Evolutionary conservation across 1,140 invertebrate species (phyloP), one percentile per base, ranked within the genome.

Genomic region (Protaetia brevitarsis): DNA sequence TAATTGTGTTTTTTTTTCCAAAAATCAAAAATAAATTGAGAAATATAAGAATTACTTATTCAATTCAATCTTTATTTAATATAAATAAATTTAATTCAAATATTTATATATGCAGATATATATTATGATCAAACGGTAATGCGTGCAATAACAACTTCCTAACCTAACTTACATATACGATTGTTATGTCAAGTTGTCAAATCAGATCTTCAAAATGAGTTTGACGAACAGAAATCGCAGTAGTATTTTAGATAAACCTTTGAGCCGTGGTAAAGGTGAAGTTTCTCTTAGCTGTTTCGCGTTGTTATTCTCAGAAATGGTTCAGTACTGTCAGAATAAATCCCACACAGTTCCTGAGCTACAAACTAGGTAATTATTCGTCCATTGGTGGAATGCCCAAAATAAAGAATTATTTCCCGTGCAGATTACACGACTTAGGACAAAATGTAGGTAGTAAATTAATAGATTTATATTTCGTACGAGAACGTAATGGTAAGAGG

Each of bases 261-360:
- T 98, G 0, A 96, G 93, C 70, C 92, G 93, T 82, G 95, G 94
- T 3, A 96, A 95, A 80, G 87, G 88, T 4, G 95, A 96, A 83
- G 90, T 97, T 69, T 92, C 94, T 69, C 81, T 97, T 57, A 96
- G 93, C 71, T 92, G 94, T 72, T 99, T 94, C 82, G 96, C 96
- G 1, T 81, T 99, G 56, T 82, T 99, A 37, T 99, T 99, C 80
- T 97, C 95, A 2, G 97, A 99, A 86, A 88, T 99, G 63, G 95
- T 99, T 3, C 95, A 98, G 78, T 99, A 99, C 80, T 96, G 94
- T 77, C 96, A 99, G 80, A 97, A 96, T 80, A 86, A 94, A 76
- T 95, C 96, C 19, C 93, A 93, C 72, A 97, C 94, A 7, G 93
- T 99, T 36, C 89, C 94, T 21, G 97, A 99, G 79, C 81, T 99